A percentile compares a stretch with the other conserved stretches of the same genome.
Conservation (phyloP, 2,797 vertebrate genomes). For the Labeo calbasu region DNA sequence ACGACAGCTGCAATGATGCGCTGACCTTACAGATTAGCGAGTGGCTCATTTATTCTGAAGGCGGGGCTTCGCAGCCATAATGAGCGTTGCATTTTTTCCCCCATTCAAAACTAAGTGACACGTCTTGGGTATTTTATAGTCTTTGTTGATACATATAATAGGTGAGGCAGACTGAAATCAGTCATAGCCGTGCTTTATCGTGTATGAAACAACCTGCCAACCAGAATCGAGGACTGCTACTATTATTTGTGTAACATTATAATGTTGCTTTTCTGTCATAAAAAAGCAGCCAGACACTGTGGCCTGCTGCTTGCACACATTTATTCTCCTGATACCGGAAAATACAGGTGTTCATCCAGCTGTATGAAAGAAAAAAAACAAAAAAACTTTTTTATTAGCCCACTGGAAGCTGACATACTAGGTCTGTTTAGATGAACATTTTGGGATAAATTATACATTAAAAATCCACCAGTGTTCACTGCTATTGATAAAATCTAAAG, state of each 20-base stretch:
- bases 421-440: background rate
- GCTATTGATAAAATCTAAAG: background rate
- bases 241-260: background rate
- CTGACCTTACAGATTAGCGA: too few species aligned
- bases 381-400: background rate
- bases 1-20: too few species aligned
- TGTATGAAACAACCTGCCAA: too few species aligned
- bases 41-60: too few species aligned
- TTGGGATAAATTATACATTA: background rate
- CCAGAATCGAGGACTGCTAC: too few species aligned
- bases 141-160: too few species aligned
- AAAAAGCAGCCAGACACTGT: background rate
- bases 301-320: background rate
- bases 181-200: too few species aligned
- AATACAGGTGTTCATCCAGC: background rate
- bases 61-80: too few species aligned
- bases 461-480: background rate
- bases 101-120: too few species aligned
- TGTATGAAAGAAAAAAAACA: background rate
- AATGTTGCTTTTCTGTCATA: constrained; percentile 2
- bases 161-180: too few species aligned
- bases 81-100: too few species aligned
- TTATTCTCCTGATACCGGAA: background rate
- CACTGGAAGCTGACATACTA: background rate
- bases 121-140: too few species aligned